Percentiles rank a stretch among this genome's conserved stretches.
These are phyloP conservation scores for Chelmon rostratus DNA, from an alignment of 2,797 vertebrate species.

Conservation along the genomic window DNA sequence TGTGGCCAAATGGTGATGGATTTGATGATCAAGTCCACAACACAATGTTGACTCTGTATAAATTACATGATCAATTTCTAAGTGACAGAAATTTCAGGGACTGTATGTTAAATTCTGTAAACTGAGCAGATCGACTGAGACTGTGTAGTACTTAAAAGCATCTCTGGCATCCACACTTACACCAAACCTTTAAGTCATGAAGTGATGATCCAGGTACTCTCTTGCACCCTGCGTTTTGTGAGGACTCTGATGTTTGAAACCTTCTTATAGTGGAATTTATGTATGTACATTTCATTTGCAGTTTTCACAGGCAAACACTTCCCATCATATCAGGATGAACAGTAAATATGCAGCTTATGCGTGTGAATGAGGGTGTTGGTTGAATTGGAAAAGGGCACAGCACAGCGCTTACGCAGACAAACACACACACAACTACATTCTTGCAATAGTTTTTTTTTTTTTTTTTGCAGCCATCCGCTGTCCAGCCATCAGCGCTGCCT, in stretches of 20 bases:
- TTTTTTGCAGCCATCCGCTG: constrained; percentile 57
- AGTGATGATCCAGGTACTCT: constrained; percentile 17
- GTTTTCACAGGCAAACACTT: constrained; percentile 53
- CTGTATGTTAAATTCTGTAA: constrained; percentile 35
- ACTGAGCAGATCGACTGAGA: constrained; percentile 53
- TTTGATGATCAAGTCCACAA: background rate
- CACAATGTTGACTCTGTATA: background rate
- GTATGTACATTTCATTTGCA: constrained; percentile 43
- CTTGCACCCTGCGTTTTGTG: constrained; percentile 4
- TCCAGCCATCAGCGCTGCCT: constrained; percentile 73
- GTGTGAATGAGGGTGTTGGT: constrained; percentile 65
- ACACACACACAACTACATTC: constrained; percentile 35
- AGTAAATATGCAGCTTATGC: constrained; percentile 64
- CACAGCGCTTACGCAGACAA: constrained; percentile 21
- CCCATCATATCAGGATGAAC: constrained; percentile 66
- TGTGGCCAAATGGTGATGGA: background rate
- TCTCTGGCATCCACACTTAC: constrained; percentile 54
- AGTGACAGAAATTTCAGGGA: constrained; percentile 25
- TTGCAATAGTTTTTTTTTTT: constrained; percentile 31
- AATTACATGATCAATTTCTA: constrained; percentile 14
- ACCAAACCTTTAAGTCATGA: background rate
- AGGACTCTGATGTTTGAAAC: constrained; percentile 32
- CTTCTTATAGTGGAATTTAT: constrained; percentile 38
- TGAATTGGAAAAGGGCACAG: constrained; percentile 53
- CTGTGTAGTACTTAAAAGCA: constrained; percentile 57